Base-by-base conservation (phyloP, 23 tunicate species). In the Halocynthia roretzi region DNA sequence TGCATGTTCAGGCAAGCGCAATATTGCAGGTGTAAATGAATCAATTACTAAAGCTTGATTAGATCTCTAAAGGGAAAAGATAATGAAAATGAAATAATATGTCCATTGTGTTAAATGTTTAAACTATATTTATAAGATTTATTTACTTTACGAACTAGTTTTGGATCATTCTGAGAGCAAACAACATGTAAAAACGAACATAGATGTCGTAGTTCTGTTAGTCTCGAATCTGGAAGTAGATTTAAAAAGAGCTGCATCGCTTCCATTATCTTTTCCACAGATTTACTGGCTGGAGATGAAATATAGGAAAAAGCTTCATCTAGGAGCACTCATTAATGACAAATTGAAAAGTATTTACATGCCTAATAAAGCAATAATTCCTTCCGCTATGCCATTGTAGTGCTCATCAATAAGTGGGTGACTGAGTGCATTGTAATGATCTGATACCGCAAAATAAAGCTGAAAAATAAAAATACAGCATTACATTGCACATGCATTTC, bases 371-470 rank as follows among this genome's bases (percentile, higher is more conserved):
- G 23, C 23, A 8, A 77, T 80, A 44, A 88, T 51, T 15, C 78
- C 82, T 52, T 40, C n/a, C 8, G 86, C 73, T 8, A 88, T 88
- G 10, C 72, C 81, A 19, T 56, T 54, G 68, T 78, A 60, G 19
- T 82, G 71, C 8, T 81, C 81, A 57, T 85, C 83, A 73, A 88
- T 56, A 20, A 88, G 22, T 5, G 95, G 80, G 8, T 62, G 62
- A 11, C 71, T 18, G 14, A 77, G 73, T 15, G 87, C 72, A 49
- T 83, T 83, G 84, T 88, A 88, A 55, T 88, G 60, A 50, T 88
- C 81, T 52, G 82, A 71, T 52, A 88, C 80, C 12, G 95, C 84
- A 68, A 72, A 83, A 68, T 54, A 88, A 62, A 88, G 60, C 95
- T 88, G 81, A 52, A 77, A 76, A 7, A 8, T 76, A 7, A 8